Conservation (phyloP, 2,113 vertebrate genomes). For the Piprites chloris region DNA sequence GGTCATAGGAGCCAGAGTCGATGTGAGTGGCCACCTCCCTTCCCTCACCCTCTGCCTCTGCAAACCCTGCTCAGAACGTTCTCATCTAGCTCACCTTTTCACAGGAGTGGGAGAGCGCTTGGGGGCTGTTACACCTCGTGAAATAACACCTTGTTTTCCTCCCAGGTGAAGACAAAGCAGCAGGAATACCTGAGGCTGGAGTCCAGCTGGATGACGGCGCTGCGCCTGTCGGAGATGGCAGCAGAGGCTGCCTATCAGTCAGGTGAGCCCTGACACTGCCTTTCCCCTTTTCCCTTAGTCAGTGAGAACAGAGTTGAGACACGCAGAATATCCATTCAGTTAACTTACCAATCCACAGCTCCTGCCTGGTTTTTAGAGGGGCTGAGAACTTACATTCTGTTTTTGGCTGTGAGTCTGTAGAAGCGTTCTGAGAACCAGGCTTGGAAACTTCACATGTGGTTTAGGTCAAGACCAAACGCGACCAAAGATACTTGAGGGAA, state of each 20-base stretch:
- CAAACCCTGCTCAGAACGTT: not conserved
- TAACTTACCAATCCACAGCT: not conserved
- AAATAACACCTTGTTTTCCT: not conserved
- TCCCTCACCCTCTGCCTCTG: not conserved
- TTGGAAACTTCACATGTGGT: not conserved
- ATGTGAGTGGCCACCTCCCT: conserved; percentile 53
- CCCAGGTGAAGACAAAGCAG: conserved; percentile 73
- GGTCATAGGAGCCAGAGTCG: conserved; percentile 81
- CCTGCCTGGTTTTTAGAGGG: not conserved
- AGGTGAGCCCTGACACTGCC: conserved; percentile 47
- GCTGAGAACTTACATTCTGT: not conserved
- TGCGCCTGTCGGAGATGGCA: conserved; percentile 79
- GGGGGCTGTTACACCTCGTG: not conserved
- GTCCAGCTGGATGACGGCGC: conserved; percentile 76
- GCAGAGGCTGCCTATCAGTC: conserved; percentile 80
- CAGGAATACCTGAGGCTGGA: conserved; percentile 76
- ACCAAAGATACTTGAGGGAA: not conserved
- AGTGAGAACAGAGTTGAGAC: not conserved
- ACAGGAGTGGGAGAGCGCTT: not conserved
- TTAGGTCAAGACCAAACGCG: not conserved
- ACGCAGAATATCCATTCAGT: not conserved
- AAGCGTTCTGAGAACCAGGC: not conserved
- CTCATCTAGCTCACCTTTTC: rapidly evolving
- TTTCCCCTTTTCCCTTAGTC: not conserved
- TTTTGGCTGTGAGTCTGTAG: not conserved